Base-by-base conservation (phyloP, 2,888 invertebrate genomes). In the Monoplex corrugatus region DNA sequence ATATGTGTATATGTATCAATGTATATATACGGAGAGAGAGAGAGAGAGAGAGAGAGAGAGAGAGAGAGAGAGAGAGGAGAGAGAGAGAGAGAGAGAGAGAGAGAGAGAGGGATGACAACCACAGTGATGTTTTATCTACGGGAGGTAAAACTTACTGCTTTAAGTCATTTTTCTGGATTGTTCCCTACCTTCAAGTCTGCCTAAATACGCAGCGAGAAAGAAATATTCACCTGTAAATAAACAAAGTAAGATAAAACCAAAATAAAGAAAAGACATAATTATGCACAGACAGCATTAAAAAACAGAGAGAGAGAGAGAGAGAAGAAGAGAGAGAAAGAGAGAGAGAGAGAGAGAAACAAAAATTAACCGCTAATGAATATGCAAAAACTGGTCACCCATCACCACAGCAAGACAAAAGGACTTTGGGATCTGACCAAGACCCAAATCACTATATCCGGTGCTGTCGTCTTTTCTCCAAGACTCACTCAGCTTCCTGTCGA, bases 381-480 rank as follows among this genome's bases (percentile, higher is more conserved):
- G 38, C 35, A 75, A 35, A 75, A 38, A 75, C 35, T 23, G n/a
- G 35, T 19, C 75, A 35, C 75, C 13, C 38, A 38, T 50, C 10
- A 10, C 10, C 13, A 50, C 50, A 50, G 50, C 50, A 38, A 35
- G 35, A 75, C 38, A 75, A 38, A 38, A 75, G 38, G 16, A 8
- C 38, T 19, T 38, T 28, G 80, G 13, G n/a, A n/a, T n/a, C 80
- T 80, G 43, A 43, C 43, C 80, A 23, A 80, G 43, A 80, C 80
- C 68, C 68, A 8, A 8, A 16, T n/a, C 35, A 80, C 80, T 43
- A 80, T 80, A 40, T 80, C 80, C 80, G 80, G 80, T 8, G 43
- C 10, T 80, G 80, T 80, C 80, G 16, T 80, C 43, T 40, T 80
- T 80, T 80, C 75, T 40, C 28, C 80, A 43, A 80, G 80, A 80